Percentiles rank a stretch among this genome's conserved stretches.
Evolutionary conservation across 2,888 invertebrate species (phyloP).

Genomic region (Meiosimyza platycephala): DNA sequence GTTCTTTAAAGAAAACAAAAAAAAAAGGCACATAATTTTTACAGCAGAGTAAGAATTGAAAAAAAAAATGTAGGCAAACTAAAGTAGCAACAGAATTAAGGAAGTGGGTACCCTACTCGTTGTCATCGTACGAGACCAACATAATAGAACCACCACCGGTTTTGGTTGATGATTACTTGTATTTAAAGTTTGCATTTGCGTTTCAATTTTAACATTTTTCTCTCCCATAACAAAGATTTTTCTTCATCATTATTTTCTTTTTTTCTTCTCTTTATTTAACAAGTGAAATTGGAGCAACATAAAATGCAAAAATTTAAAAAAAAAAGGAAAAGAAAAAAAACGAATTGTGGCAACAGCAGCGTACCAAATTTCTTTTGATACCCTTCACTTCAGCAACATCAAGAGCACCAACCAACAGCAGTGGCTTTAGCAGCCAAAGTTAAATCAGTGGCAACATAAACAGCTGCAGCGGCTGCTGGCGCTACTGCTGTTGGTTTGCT

Average conservation of each 20-base stretch:
- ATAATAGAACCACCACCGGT: too few relatives aligned
- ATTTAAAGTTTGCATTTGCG: background rate
- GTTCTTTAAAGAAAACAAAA: too few relatives aligned
- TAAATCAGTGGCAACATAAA: conserved; percentile 14
- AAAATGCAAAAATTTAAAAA: background rate
- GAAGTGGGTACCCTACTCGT: background rate
- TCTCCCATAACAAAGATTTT: background rate
- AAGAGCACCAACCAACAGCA: conserved; percentile 23
- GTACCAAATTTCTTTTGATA: conserved; percentile 48
- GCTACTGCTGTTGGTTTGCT: background rate
- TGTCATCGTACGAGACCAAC: too few relatives aligned
- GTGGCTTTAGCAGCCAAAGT: background rate
- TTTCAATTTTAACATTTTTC: background rate
- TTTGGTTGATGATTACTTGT: background rate
- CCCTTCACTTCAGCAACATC: conserved; percentile 12
- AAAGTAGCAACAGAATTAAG: background rate
- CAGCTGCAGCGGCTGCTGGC: background rate
- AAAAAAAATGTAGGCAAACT: background rate
- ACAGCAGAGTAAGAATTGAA: background rate
- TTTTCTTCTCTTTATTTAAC: conserved; percentile 11
- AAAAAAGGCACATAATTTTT: background rate
- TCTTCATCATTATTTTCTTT: background rate
- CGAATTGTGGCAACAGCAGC: conserved; percentile 12
- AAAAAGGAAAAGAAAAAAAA: background rate
- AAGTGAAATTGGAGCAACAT: conserved; percentile 9